Evolutionary conservation across 2,113 vertebrate genomes (phyloP).

Genomic region (Pristiophorus japonicus): DNA sequence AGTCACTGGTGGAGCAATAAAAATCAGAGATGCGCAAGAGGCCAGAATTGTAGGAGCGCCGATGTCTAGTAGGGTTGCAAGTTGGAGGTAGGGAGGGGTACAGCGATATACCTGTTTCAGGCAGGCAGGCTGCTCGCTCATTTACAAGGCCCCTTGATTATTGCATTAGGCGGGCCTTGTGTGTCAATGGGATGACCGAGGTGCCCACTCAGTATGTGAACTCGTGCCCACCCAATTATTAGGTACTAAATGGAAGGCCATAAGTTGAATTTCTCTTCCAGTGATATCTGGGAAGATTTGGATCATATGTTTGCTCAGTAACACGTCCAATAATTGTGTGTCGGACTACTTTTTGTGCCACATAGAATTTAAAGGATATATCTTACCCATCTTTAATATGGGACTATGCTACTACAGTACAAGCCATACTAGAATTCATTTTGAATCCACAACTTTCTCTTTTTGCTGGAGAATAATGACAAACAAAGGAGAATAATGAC

Average conservation of each 20-base stretch:
- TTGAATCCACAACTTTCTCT: not conserved
- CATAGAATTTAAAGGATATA: not conserved
- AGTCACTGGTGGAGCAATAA: not conserved
- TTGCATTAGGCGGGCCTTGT: no score
- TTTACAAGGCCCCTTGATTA: not conserved
- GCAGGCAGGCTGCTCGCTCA: not conserved
- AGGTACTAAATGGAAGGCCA: not conserved
- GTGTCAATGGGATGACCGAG: not conserved
- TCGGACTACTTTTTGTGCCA: not conserved
- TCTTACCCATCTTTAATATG: not conserved
- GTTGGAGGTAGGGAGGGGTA: not conserved
- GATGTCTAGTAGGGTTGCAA: not conserved
- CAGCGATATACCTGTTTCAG: not conserved
- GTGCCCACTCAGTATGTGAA: not conserved
- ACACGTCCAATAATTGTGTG: not conserved
- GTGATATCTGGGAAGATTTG: not conserved
- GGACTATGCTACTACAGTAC: not conserved
- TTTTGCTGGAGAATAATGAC: not conserved
- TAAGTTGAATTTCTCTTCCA: not conserved
- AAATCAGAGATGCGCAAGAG: not conserved
- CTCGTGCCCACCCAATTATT: not conserved
- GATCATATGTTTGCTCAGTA: not conserved
- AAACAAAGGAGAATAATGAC: not conserved
- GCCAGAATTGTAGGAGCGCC: not conserved
- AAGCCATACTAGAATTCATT: not conserved